A percentile compares a stretch with the other conserved stretches of the same genome.
These are phyloP conservation scores for Mormyrops boulengeri DNA, from an alignment of 2,797 vertebrate species.

Conservation along the genomic window DNA sequence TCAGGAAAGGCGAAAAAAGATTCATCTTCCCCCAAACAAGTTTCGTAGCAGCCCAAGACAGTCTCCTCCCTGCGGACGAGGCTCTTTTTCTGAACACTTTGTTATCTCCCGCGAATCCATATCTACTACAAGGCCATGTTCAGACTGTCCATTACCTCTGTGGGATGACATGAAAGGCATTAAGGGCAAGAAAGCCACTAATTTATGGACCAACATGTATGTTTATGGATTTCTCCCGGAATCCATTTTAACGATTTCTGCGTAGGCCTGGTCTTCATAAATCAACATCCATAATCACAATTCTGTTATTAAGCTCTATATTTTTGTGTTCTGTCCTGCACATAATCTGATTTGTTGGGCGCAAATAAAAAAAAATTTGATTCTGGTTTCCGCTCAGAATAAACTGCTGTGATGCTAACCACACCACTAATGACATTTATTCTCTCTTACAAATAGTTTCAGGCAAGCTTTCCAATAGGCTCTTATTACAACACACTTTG, in stretches of 20 bases:
- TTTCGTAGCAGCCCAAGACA: background rate
- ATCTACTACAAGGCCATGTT: constrained; percentile 42
- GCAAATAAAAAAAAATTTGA: constrained; percentile 6
- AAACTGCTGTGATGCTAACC: background rate
- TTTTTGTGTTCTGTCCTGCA: constrained; percentile 19
- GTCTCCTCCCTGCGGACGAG: background rate
- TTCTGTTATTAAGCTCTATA: constrained; percentile 36
- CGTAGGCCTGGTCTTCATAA: constrained; percentile 39
- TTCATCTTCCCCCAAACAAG: background rate
- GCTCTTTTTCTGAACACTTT: background rate
- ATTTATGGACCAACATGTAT: constrained; percentile 49
- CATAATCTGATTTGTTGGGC: background rate
- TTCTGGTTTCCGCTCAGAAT: background rate
- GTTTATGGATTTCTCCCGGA: constrained; percentile 55
- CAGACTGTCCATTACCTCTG: constrained; percentile 44
- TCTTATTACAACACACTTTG: background rate
- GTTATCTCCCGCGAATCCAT: constrained; percentile 32
- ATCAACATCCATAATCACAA: constrained; percentile 37
- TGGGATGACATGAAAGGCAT: constrained; percentile 38
- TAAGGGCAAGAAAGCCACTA: constrained; percentile 49
- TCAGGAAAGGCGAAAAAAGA: background rate
- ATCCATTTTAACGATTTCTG: constrained; percentile 39
- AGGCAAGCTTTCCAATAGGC: background rate
- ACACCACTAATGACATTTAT: background rate
- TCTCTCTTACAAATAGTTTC: background rate